phyloP scores from a whole-genome alignment of 2,113 vertebrate genomes.

The Herpetotheres cachinnans region DNA sequence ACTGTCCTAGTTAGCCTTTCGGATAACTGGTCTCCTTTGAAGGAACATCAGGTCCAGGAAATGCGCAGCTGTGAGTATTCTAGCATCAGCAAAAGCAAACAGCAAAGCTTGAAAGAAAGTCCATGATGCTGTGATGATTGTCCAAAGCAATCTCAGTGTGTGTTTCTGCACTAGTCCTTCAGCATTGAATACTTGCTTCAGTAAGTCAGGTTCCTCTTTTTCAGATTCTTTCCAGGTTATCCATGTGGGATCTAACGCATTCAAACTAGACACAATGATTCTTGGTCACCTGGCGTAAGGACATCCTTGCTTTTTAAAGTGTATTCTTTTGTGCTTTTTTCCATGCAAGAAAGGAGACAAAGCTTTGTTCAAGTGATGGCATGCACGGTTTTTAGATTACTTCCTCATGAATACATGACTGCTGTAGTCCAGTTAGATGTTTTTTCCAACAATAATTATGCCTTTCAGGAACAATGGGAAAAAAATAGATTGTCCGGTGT shows the following conservation, averaged over 20 bases:
- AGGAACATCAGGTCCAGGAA: background rate
- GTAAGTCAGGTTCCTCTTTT: background rate
- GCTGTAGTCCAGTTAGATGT: background rate
- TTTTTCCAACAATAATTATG: background rate
- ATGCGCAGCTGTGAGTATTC: background rate
- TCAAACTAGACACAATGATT: background rate
- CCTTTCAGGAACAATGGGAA: background rate
- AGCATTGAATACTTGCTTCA: background rate
- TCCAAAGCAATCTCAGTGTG: background rate
- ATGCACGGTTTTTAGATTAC: background rate
- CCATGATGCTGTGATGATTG: background rate
- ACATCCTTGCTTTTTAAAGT: background rate
- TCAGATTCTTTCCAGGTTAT: background rate
- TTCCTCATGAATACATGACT: background rate
- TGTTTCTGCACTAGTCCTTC: background rate
- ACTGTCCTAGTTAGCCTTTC: background rate
- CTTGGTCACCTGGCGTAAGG: background rate
- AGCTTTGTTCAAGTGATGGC: background rate
- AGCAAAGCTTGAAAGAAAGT: background rate
- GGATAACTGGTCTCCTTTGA: background rate
- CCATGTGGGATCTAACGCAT: background rate
- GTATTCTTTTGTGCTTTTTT: background rate
- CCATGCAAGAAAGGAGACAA: background rate
- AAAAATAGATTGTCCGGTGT: background rate
- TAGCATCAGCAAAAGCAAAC: background rate